A percentile compares a stretch with the other conserved stretches of the same genome.
phyloP scores from a whole-genome alignment of 2,113 vertebrate species.

The Scolopax mira region DNA sequence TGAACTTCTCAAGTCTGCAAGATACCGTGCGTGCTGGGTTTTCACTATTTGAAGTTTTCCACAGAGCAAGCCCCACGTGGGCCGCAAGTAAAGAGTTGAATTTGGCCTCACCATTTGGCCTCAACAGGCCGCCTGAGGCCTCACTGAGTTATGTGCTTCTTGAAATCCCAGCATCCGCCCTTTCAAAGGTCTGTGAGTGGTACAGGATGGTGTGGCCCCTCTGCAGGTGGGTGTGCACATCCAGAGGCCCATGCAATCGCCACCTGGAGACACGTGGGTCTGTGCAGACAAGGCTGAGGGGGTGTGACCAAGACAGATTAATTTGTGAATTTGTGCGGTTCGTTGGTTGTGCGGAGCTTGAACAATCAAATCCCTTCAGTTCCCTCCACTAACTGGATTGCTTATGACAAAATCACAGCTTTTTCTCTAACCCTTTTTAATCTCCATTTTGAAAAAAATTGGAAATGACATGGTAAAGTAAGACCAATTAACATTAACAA shows the following conservation, averaged over 20 bases:
- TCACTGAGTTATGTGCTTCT: rapidly evolving
- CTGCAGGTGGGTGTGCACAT: rapidly evolving
- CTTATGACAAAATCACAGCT: conserved; percentile 60
- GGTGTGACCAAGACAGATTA: conserved; percentile 12
- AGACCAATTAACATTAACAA: conserved; percentile 61
- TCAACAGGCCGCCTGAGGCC: neutral
- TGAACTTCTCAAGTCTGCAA: neutral
- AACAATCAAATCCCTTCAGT: conserved; percentile 36
- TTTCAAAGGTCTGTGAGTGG: neutral
- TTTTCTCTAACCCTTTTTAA: conserved; percentile 49
- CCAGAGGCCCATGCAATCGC: rapidly evolving
- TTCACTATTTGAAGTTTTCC: neutral
- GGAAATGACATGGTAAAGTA: conserved; percentile 57
- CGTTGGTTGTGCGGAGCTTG: neutral
- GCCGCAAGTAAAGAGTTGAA: neutral
- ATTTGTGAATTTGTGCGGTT: conserved; percentile 25
- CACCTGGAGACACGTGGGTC: neutral
- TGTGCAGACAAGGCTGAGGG: neutral
- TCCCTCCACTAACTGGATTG: conserved; percentile 29
- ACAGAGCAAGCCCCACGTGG: neutral
- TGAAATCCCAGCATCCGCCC: rapidly evolving
- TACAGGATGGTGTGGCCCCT: neutral
- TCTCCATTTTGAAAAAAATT: conserved; percentile 55
- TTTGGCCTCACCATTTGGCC: rapidly evolving
- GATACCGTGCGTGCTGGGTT: neutral